A percentile compares a stretch with the other conserved stretches of the same genome.
phyloP scores from a whole-genome alignment of 2,888 invertebrate genomes.

The Lasioglossum marginatum region DNA sequence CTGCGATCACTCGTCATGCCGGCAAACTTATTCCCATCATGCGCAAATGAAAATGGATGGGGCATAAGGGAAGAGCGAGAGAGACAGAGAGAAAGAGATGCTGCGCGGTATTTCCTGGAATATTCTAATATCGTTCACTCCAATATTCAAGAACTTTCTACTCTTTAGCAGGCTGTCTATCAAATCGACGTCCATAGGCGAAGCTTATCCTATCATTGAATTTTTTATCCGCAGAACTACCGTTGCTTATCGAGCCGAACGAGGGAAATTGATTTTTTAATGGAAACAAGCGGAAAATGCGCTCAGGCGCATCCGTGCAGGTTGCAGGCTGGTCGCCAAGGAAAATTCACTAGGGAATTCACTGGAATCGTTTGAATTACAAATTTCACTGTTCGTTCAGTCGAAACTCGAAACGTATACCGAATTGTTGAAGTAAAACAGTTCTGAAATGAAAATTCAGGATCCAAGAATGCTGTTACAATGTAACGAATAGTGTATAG shows the following conservation, averaged over 20 bases:
- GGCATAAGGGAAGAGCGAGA: background rate
- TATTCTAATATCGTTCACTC: constrained; percentile 7
- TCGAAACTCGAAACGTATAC: background rate
- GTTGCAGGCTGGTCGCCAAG: background rate
- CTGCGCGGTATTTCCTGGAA: background rate
- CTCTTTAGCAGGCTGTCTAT: background rate
- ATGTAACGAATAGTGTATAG: too few species aligned
- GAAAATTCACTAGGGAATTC: background rate
- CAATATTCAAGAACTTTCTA: background rate
- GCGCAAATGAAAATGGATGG: constrained; percentile 2
- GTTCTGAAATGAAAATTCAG: too few species aligned
- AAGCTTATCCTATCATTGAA: background rate
- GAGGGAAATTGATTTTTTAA: background rate
- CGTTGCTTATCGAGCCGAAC: background rate
- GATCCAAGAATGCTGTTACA: too few species aligned
- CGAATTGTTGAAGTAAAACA: too few species aligned
- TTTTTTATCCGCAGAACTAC: background rate
- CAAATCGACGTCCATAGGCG: background rate
- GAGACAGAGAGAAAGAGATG: background rate
- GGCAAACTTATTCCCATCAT: background rate
- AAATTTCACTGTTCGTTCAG: background rate
- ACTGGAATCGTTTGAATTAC: background rate
- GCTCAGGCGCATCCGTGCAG: background rate
- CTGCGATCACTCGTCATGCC: background rate
- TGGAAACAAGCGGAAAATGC: background rate